Evolutionary conservation across 2,888 invertebrate genomes (phyloP).

Genomic region (Zygogramma bicolorata): DNA sequence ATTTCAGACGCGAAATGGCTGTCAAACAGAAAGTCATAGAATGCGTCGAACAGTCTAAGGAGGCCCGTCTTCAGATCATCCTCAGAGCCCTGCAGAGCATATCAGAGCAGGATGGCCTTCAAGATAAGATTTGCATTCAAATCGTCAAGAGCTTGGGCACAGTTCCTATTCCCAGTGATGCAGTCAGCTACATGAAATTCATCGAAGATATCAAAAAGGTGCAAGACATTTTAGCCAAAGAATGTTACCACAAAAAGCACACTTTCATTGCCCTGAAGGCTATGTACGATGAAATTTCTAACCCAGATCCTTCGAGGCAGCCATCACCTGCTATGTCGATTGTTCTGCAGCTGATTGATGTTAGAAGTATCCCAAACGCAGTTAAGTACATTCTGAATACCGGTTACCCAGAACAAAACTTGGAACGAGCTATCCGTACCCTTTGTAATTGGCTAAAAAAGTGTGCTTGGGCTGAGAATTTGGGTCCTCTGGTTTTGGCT

Average conservation of each 20-base stretch:
- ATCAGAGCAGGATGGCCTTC: constrained; percentile 64
- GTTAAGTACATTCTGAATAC: constrained; percentile 66
- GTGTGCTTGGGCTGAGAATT: constrained; percentile 74
- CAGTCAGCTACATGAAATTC: constrained; percentile 58
- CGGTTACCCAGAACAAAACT: constrained; percentile 67
- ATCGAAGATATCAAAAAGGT: constrained; percentile 60
- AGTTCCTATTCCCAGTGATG: constrained; percentile 63
- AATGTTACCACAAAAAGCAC: constrained; percentile 66
- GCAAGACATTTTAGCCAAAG: constrained; percentile 60
- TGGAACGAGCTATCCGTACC: constrained; percentile 74
- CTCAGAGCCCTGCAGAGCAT: constrained; percentile 68
- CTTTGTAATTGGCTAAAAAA: constrained; percentile 78
- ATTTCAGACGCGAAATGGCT: constrained; percentile 65
- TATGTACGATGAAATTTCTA: constrained; percentile 73
- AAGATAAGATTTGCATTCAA: constrained; percentile 69
- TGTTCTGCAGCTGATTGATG: constrained; percentile 69
- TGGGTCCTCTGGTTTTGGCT: constrained; percentile 76
- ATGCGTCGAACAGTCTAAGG: constrained; percentile 66
- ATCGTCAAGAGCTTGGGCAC: constrained; percentile 69
- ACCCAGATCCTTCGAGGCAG: constrained; percentile 67
- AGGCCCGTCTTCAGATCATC: constrained; percentile 68
- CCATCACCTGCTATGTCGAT: constrained; percentile 73
- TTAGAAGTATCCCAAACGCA: constrained; percentile 56
- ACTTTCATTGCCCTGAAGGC: constrained; percentile 71
- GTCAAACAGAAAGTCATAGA: constrained; percentile 73